Evolutionary conservation across 2,797 vertebrate genomes (phyloP).

Genomic region (Salmo trutta): DNA sequence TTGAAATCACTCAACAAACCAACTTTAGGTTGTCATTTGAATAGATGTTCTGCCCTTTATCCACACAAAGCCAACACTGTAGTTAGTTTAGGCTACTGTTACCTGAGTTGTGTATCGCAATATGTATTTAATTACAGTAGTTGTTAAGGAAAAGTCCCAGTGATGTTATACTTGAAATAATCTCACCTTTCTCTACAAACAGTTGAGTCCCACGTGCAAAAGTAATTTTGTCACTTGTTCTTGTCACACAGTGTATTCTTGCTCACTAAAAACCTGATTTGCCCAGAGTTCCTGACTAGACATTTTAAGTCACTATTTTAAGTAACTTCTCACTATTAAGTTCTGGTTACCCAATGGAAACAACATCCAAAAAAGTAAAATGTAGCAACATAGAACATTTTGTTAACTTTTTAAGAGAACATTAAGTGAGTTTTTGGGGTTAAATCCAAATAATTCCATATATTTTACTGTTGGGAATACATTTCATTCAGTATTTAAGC

Average conservation of each 20-base stretch:
- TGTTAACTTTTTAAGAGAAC: no score
- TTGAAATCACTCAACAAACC: not conserved
- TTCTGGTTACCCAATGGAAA: not conserved
- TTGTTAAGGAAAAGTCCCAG: not conserved
- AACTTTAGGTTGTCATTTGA: not conserved
- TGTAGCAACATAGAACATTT: not conserved
- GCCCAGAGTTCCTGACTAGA: not conserved
- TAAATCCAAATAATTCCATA: no score
- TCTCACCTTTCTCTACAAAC: not conserved
- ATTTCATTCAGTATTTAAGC: no score
- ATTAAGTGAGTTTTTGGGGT: no score
- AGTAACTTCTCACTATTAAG: not conserved
- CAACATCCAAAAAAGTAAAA: not conserved
- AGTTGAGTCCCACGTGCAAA: not conserved
- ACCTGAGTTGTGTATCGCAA: not conserved
- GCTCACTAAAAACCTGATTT: not conserved
- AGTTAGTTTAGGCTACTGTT: not conserved
- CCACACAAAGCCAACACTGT: not conserved
- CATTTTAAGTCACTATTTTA: not conserved
- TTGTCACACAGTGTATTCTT: not conserved
- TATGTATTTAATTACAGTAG: not conserved
- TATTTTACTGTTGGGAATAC: no score
- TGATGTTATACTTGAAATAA: not conserved
- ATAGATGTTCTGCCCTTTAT: not conserved
- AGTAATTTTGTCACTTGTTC: not conserved